Evolutionary conservation across 2,113 vertebrate genomes (phyloP).

Genomic region (Burhinus oedicnemus): DNA sequence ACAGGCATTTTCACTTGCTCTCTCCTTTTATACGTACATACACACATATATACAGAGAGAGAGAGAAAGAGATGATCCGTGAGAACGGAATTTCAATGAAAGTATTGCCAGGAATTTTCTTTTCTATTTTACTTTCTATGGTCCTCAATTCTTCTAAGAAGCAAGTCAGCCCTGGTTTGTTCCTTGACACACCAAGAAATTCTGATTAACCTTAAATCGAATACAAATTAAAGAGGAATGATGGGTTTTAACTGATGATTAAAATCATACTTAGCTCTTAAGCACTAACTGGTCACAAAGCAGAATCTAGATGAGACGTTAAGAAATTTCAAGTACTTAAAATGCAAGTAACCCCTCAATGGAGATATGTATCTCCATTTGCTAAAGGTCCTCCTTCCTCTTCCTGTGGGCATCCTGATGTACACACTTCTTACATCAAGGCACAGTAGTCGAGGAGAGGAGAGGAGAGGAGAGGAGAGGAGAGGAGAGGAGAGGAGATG

Average conservation of each 20-base stretch:
- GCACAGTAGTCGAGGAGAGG: too few relatives aligned
- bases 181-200: not conserved
- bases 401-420: not conserved
- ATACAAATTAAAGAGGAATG: not conserved
- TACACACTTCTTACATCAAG: not conserved
- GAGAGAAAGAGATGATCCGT: not conserved
- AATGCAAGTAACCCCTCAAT: not conserved
- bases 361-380: not conserved
- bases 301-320: not conserved
- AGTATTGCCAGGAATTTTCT: not conserved
- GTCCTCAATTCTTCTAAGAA: not conserved
- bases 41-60: not conserved
- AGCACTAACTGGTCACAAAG: not conserved
- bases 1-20: not conserved
- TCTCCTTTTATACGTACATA: not conserved
- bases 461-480: too few relatives aligned
- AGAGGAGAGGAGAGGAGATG: too few relatives aligned
- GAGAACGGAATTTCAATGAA: not conserved
- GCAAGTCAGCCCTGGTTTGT: not conserved
- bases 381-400: not conserved
- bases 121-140: not conserved
- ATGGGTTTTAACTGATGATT: not conserved
- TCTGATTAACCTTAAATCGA: not conserved
- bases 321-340: not conserved
- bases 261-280: not conserved